Conservation (phyloP, 2,113 vertebrate genomes). For the Ceratotherium simum region DNA sequence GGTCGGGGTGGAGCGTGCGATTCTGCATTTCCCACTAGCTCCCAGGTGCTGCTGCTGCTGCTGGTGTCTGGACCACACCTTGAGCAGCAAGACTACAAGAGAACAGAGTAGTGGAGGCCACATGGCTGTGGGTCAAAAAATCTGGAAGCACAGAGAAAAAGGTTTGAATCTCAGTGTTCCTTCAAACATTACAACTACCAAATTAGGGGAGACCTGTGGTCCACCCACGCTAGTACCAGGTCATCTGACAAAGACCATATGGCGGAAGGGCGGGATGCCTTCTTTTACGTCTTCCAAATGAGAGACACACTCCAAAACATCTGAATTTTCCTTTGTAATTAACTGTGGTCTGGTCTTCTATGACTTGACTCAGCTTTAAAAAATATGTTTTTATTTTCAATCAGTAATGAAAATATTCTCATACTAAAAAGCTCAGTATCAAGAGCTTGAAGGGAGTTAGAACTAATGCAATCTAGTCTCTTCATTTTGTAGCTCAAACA, state of each 20-base stretch:
- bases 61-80: neutral
- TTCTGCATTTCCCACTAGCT: neutral
- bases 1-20: neutral
- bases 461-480: neutral
- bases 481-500: neutral
- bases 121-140: neutral
- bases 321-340: neutral
- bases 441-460: neutral
- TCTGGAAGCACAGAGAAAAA: neutral
- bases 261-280: neutral
- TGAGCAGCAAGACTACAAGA: neutral
- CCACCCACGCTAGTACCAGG: neutral
- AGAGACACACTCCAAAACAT: neutral
- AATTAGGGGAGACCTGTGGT: neutral
- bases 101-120: neutral
- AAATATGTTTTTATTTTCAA: neutral
- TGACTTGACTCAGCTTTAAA: neutral
- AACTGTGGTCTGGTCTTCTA: neutral
- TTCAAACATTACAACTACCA: neutral
- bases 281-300: neutral
- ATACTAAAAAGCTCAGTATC: neutral
- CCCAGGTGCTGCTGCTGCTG: neutral
- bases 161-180: neutral
- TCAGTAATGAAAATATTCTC: neutral
- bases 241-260: constrained; percentile 23